phyloP scores from a whole-genome alignment of 1,140 invertebrate species.

The Zophobas morio region DNA sequence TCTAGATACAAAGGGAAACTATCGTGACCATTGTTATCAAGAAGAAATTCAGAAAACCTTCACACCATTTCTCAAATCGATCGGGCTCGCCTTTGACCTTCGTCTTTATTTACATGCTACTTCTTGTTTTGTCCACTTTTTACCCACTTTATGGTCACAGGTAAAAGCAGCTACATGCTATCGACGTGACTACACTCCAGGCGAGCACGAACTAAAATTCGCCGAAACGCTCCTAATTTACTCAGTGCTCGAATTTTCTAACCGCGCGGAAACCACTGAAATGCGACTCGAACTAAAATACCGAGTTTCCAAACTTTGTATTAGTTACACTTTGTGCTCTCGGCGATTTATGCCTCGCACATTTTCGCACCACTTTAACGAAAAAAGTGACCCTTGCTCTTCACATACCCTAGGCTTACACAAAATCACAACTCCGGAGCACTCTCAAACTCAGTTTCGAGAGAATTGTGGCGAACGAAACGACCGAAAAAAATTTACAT shows the following conservation, averaged over 20 bases:
- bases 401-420: too few species aligned
- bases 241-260: conserved; percentile 25
- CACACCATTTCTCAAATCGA: conserved; percentile 33
- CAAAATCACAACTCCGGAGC: too few species aligned
- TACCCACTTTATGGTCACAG: neutral
- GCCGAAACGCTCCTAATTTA: conserved; percentile 15
- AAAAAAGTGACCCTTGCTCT: too few species aligned
- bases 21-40: conserved; percentile 25
- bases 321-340: conserved; percentile 13
- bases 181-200: conserved; percentile 12
- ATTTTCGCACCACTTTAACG: too few species aligned
- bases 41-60: conserved; percentile 32
- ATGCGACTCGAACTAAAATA: conserved; percentile 33
- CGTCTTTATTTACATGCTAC: conserved; percentile 31
- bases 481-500: too few species aligned
- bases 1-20: conserved; percentile 15
- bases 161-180: neutral
- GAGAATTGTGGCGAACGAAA: too few species aligned
- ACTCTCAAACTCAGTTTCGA: too few species aligned
- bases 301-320: conserved; percentile 24
- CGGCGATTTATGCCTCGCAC: neutral
- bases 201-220: conserved; percentile 8
- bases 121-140: conserved; percentile 31
- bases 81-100: conserved; percentile 25
- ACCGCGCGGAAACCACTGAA: conserved; percentile 23